phyloP scores from a whole-genome alignment of 2,113 vertebrate species.

The Calidris pygmaea region DNA sequence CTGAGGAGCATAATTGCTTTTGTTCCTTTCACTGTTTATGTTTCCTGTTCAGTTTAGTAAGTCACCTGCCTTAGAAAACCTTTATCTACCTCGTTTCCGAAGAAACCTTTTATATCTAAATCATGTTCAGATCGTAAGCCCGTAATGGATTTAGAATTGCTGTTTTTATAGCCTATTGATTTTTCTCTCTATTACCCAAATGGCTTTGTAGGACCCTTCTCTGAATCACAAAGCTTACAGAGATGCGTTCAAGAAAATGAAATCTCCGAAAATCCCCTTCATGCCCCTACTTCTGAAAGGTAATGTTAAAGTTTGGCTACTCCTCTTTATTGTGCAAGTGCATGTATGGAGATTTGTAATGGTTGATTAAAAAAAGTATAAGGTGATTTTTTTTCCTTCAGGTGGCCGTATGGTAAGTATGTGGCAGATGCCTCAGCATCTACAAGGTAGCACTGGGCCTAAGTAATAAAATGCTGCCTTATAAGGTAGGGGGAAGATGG shows the following conservation, averaged over 20 bases:
- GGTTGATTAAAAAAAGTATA: not conserved
- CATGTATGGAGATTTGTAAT: not conserved
- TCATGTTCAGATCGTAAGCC: constrained; percentile 55
- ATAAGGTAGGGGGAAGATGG: not conserved
- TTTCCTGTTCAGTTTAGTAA: constrained; percentile 56
- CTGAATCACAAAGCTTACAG: constrained; percentile 98
- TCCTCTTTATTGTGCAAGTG: not conserved
- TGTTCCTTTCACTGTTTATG: constrained; percentile 49
- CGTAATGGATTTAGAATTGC: constrained; percentile 56
- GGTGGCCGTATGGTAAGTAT: not conserved
- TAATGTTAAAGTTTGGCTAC: constrained; percentile 51
- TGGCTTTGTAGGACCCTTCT: constrained; percentile 90
- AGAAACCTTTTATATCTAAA: constrained; percentile 57
- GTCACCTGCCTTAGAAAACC: constrained; percentile 57
- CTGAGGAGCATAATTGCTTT: constrained; percentile 28
- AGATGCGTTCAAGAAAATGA: constrained; percentile 98
- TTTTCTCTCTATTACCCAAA: constrained; percentile 69
- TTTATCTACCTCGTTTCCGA: constrained; percentile 51
- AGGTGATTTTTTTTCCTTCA: not conserved
- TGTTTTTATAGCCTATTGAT: constrained; percentile 69
- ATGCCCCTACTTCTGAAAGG: constrained; percentile 97
- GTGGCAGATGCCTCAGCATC: not conserved
- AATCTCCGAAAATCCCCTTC: constrained; percentile 96
- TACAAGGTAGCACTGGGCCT: not conserved
- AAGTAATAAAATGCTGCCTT: not conserved